Percentiles rank a stretch among this genome's conserved stretches.
phyloP scores from a whole-genome alignment of 2,797 vertebrate species.

The Erpetoichthys calabaricus region DNA sequence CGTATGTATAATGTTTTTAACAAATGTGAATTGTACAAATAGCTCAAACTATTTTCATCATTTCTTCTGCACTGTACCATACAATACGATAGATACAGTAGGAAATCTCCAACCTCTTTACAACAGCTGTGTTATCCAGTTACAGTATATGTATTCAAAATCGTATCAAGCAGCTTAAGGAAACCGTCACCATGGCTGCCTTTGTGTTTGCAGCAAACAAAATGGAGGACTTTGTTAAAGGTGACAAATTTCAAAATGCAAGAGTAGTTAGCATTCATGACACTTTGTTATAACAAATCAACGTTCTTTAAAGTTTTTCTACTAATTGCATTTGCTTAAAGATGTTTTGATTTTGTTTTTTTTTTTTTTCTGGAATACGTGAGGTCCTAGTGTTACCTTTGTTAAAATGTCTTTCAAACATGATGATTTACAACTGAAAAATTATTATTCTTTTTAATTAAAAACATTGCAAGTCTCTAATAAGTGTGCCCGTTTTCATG shows the following conservation, averaged over 20 bases:
- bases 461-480: background rate
- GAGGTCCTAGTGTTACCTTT: slow-evolving; percentile 42
- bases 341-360: slow-evolving; percentile 24
- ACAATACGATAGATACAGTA: background rate
- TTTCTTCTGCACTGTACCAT: background rate
- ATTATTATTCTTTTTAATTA: slow-evolving; percentile 17
- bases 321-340: background rate
- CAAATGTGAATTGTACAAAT: background rate
- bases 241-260: slow-evolving; percentile 19
- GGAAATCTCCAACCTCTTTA: slow-evolving; percentile 5
- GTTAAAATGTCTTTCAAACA: slow-evolving; percentile 47
- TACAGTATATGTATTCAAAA: slow-evolving; percentile 11
- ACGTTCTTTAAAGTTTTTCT: slow-evolving; percentile 1
- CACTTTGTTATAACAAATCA: slow-evolving; percentile 5
- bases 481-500: background rate
- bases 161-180: slow-evolving; percentile 28
- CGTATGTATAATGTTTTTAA: background rate
- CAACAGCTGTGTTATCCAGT: slow-evolving; percentile 1
- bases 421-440: slow-evolving; percentile 57
- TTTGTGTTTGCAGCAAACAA: slow-evolving; percentile 61
- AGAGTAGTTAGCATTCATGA: slow-evolving; percentile 24
- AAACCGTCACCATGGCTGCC: slow-evolving; percentile 60
- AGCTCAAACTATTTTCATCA: background rate
- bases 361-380: slow-evolving; percentile 28
- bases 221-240: slow-evolving; percentile 41